A percentile compares a stretch with the other conserved stretches of the same genome.
These are phyloP conservation scores for Diplodus puntazzo DNA, from an alignment of 2,797 vertebrate genomes.

Conservation along the genomic window DNA sequence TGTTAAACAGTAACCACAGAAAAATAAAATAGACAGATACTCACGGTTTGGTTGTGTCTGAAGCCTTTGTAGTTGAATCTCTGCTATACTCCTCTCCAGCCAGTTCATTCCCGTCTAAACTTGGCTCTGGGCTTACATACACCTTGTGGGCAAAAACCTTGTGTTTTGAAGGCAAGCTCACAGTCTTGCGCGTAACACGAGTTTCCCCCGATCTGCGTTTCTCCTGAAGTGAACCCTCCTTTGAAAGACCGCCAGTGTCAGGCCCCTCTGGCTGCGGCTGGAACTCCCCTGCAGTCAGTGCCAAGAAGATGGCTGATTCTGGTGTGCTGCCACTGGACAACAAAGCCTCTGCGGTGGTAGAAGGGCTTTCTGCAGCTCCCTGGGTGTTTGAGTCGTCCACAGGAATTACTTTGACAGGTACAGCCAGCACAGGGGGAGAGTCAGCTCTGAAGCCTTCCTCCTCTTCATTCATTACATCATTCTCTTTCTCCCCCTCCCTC, in stretches of 20 bases:
- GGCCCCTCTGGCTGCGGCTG: slow-evolving; percentile 52
- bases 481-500: slow-evolving; percentile 39
- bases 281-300: slow-evolving; percentile 55
- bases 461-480: slow-evolving; percentile 25
- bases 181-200: slow-evolving; percentile 76
- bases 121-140: slow-evolving; percentile 51
- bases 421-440: slow-evolving; percentile 74
- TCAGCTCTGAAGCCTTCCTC: slow-evolving; percentile 70
- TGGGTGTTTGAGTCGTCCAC: slow-evolving; percentile 57
- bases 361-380: slow-evolving; percentile 2
- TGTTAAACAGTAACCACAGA: slow-evolving; percentile 43
- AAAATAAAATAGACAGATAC: slow-evolving; percentile 60
- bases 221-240: slow-evolving; percentile 46
- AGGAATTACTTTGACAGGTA: slow-evolving; percentile 77
- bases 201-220: slow-evolving; percentile 34
- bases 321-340: slow-evolving; percentile 56
- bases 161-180: slow-evolving; percentile 77
- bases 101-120: slow-evolving; percentile 50
- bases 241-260: slow-evolving; percentile 27
- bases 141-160: slow-evolving; percentile 74
- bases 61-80: slow-evolving; percentile 44
- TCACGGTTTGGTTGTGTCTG: slow-evolving; percentile 74
- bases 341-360: slow-evolving; percentile 24
- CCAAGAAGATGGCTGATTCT: slow-evolving; percentile 49
- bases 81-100: slow-evolving; percentile 27